phyloP scores from a whole-genome alignment of 2,888 invertebrate species.

The Bruchidius siliquastri region DNA sequence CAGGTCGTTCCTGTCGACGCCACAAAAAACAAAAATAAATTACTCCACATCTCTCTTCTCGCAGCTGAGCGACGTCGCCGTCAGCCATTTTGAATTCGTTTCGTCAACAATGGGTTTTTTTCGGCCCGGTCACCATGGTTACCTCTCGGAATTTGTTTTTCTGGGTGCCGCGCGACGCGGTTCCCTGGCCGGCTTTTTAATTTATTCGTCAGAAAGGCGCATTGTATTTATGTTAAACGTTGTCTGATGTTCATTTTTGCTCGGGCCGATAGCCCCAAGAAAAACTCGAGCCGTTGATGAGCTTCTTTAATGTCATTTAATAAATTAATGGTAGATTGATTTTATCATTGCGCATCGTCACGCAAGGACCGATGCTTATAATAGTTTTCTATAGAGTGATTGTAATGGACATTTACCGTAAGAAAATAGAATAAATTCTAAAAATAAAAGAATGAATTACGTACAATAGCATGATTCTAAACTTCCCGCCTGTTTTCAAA shows the following conservation, averaged over 20 bases:
- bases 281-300: constrained; percentile 22
- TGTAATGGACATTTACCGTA: too few relatives aligned
- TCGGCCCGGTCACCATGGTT: constrained; percentile 36
- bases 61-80: constrained; percentile 35
- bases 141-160: constrained; percentile 41
- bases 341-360: too few relatives aligned
- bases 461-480: too few relatives aligned
- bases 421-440: too few relatives aligned
- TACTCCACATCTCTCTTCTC: constrained; percentile 39
- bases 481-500: too few relatives aligned
- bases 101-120: constrained; percentile 44
- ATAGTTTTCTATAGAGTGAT: neutral
- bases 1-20: constrained; percentile 37
- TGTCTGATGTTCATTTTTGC: constrained; percentile 35
- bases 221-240: constrained; percentile 40
- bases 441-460: too few relatives aligned
- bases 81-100: constrained; percentile 45
- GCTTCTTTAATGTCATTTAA: constrained; percentile 24
- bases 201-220: constrained; percentile 39
- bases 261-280: constrained; percentile 10
- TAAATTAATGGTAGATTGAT: constrained; percentile 26
- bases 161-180: constrained; percentile 30
- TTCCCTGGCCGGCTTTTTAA: constrained; percentile 34
- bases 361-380: neutral
- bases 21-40: constrained; percentile 36